Conservation (phyloP, 2,797 vertebrate species). For the Clamator glandarius region DNA sequence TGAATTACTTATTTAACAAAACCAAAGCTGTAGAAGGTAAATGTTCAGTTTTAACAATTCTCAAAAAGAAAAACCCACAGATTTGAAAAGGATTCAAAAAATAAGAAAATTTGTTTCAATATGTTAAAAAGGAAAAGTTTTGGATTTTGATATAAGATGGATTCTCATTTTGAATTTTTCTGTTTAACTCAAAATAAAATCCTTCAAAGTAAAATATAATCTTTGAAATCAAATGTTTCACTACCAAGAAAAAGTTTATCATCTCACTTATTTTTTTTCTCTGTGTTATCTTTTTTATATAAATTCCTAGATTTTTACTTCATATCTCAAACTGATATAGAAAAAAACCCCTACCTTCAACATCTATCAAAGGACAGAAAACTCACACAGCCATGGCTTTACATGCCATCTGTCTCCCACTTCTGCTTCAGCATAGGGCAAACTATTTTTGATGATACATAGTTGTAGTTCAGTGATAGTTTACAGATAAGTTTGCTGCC, state of each 20-base stretch:
- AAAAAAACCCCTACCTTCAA: background rate
- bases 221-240: background rate
- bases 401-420: slow-evolving; percentile 23
- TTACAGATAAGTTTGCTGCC: background rate
- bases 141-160: background rate
- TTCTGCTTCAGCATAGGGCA: slow-evolving; percentile 6
- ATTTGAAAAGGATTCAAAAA: background rate
- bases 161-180: background rate
- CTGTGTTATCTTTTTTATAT: background rate
- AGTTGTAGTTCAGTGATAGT: background rate
- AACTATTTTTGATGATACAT: background rate
- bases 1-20: background rate
- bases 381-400: slow-evolving; percentile 21
- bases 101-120: background rate
- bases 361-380: slow-evolving; percentile 31
- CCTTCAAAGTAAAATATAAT: background rate
- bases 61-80: background rate
- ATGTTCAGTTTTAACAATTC: background rate
- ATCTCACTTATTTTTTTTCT: background rate
- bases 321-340: background rate
- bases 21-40: background rate
- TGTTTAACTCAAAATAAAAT: background rate
- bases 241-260: background rate
- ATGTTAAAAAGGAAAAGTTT: background rate
- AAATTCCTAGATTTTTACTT: background rate